These are phyloP conservation scores for Tadarida brasiliensis DNA, from an alignment of 2,797 vertebrate species.

Conservation along the genomic window DNA sequence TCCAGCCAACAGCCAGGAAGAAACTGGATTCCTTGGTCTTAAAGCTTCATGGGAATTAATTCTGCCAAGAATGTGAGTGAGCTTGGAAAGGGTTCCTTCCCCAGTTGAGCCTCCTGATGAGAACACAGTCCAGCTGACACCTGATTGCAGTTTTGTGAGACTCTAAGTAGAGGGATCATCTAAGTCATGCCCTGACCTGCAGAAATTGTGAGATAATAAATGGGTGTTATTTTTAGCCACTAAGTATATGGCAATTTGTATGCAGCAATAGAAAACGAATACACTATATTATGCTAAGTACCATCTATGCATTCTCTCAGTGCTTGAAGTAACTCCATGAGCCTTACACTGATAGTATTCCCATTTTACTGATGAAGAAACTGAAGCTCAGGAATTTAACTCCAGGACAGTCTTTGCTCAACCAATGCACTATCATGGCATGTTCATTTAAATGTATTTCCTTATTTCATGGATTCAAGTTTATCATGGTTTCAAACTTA, in stretches of 20 bases:
- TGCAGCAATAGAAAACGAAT: not conserved
- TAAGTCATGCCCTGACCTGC: not conserved
- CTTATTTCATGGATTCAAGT: conserved; percentile 37
- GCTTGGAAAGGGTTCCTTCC: not conserved
- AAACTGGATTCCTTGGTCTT: not conserved
- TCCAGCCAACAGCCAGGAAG: not conserved
- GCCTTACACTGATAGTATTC: not conserved
- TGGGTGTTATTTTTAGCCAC: not conserved
- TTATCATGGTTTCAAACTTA: conserved; percentile 9
- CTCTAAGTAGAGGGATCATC: not conserved
- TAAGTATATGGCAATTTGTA: not conserved
- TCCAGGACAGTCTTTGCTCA: not conserved
- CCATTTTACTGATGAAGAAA: conserved; percentile 49
- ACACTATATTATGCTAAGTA: not conserved
- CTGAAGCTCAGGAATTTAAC: conserved; percentile 12
- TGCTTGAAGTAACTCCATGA: not conserved
- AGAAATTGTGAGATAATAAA: conserved; percentile 16
- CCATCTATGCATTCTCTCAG: not conserved
- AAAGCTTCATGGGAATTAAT: not conserved
- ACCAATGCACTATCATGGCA: not conserved
- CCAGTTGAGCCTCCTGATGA: not conserved
- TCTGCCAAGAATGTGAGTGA: conserved; percentile 2
- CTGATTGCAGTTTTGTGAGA: not conserved
- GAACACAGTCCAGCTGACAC: not conserved
- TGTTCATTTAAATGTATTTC: conserved; percentile 5